Conservation (phyloP, 2,797 vertebrate genomes). For the Lerista edwardsae region DNA sequence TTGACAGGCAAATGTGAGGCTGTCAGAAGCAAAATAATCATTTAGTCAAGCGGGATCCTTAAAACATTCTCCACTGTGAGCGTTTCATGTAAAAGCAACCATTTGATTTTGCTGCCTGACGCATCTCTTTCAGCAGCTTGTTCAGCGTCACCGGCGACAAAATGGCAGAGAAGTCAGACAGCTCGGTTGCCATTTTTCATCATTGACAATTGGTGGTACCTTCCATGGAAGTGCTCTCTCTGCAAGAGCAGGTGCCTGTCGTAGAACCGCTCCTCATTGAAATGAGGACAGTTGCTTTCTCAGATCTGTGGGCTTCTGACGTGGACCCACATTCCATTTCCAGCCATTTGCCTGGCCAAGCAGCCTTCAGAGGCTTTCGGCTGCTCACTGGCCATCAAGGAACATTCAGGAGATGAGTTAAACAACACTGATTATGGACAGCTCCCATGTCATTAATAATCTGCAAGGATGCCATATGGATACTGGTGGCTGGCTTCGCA, state of each 20-base stretch:
- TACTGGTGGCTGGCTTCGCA: constrained; percentile 29
- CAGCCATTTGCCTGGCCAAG: constrained; percentile 26
- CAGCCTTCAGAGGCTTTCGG: constrained; percentile 33
- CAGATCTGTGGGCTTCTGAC: constrained; percentile 42
- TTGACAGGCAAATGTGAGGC: constrained; percentile 40
- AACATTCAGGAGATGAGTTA: neutral
- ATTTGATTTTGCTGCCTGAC: constrained; percentile 42
- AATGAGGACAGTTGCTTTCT: constrained; percentile 45
- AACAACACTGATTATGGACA: constrained; percentile 22
- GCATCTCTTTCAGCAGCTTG: constrained; percentile 36
- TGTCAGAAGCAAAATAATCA: constrained; percentile 59
- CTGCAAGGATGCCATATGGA: neutral
- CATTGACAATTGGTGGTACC: constrained; percentile 36
- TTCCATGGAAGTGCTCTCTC: constrained; percentile 48
- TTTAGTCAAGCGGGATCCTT: constrained; percentile 51
- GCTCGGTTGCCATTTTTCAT: constrained; percentile 55
- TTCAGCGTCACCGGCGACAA: constrained; percentile 35
- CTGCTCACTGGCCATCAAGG: constrained; percentile 48
- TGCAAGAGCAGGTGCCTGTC: constrained; percentile 55
- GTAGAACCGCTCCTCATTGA: constrained; percentile 40
- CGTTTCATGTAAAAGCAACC: constrained; percentile 33
- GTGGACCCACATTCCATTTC: constrained; percentile 63
- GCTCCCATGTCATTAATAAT: constrained; percentile 44
- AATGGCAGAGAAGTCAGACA: constrained; percentile 33
- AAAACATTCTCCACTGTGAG: constrained; percentile 15